Evolutionary conservation across 2,888 invertebrate species (phyloP).

Genomic region (Agonopterix subpropinquella): DNA sequence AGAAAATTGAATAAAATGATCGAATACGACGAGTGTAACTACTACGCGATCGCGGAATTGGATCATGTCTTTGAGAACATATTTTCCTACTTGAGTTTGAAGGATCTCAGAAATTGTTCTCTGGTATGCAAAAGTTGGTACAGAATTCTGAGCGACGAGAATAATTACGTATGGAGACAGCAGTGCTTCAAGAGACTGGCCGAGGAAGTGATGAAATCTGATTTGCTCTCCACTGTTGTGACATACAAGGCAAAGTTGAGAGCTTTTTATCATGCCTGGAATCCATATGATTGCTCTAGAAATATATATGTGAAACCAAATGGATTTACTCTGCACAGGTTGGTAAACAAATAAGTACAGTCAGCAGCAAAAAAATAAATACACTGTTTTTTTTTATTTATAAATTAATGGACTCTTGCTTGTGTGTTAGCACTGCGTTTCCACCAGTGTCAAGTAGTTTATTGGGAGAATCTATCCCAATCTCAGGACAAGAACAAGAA

Average conservation of each 20-base stretch:
- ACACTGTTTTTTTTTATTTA: no score
- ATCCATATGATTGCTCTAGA: slow-evolving; percentile 96
- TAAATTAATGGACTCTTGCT: no score
- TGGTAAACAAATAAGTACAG: background rate
- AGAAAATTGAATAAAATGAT: slow-evolving; percentile 22
- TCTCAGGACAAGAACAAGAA: no score
- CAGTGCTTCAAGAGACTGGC: slow-evolving; percentile 92
- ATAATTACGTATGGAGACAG: slow-evolving; percentile 95
- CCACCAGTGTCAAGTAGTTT: no score
- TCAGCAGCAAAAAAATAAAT: no score
- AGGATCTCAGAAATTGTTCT: slow-evolving; percentile 91
- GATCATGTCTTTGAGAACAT: slow-evolving; percentile 91
- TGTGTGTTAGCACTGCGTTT: no score
- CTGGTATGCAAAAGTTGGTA: slow-evolving; percentile 97
- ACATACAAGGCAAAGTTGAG: slow-evolving; percentile 95
- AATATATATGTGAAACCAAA: slow-evolving; percentile 98
- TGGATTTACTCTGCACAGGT: slow-evolving; percentile 96
- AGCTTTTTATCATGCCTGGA: slow-evolving; percentile 97
- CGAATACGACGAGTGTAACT: slow-evolving; percentile 38
- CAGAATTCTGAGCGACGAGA: slow-evolving; percentile 91
- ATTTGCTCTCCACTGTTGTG: slow-evolving; percentile 89
- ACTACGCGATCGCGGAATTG: slow-evolving; percentile 68
- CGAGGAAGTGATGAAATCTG: slow-evolving; percentile 90
- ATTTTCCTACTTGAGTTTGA: slow-evolving; percentile 92
- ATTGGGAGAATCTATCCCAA: no score